phyloP scores from a whole-genome alignment of 1,140 invertebrate species.

The Potamilus streckersoni region DNA sequence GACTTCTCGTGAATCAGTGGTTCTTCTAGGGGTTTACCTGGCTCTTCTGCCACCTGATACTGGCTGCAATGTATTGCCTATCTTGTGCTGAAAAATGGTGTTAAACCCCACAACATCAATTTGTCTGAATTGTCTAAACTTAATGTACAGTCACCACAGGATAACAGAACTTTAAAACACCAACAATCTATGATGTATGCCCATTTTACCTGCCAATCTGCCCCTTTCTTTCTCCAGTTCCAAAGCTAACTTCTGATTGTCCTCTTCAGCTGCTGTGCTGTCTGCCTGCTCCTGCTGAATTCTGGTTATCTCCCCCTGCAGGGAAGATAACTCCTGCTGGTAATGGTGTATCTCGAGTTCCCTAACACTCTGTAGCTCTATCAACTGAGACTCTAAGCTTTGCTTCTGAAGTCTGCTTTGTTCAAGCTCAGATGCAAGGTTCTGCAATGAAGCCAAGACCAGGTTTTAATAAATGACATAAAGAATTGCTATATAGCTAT shows the following conservation, averaged over 20 bases:
- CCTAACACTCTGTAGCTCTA: conserved; percentile 38
- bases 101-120: too few relatives aligned
- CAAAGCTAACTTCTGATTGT: conserved; percentile 55
- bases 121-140: too few relatives aligned
- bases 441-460: conserved; percentile 35
- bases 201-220: conserved; percentile 61
- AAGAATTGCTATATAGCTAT: too few relatives aligned
- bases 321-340: conserved; percentile 40
- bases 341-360: conserved; percentile 47
- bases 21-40: too few relatives aligned
- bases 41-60: too few relatives aligned
- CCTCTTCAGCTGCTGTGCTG: conserved; percentile 36
- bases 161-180: too few relatives aligned
- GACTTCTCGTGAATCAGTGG: too few relatives aligned
- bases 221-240: conserved; percentile 69
- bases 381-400: conserved; percentile 43
- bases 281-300: conserved; percentile 35
- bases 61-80: too few relatives aligned
- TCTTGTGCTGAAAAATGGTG: too few relatives aligned
- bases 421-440: conserved; percentile 51
- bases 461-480: too few relatives aligned
- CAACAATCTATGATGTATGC: too few relatives aligned
- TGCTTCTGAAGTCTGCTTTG: conserved; percentile 43
- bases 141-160: too few relatives aligned
- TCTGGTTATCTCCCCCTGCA: conserved; percentile 41